Base-by-base conservation (phyloP, 2,797 vertebrate species). In the Nyctibius grandis region DNA sequence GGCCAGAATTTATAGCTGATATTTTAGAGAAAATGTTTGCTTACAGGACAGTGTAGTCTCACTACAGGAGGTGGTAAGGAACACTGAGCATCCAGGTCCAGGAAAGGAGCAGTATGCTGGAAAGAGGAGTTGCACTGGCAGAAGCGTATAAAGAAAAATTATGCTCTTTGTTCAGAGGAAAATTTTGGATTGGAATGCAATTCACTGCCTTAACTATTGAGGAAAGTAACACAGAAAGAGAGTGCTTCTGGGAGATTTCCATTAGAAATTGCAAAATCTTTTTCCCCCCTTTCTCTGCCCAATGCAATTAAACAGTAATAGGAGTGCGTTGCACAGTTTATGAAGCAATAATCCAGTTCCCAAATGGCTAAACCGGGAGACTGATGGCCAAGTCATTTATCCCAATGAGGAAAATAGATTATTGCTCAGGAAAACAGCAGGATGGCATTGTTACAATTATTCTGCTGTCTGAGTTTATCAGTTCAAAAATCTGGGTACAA, bases 291-390 rank as follows among this genome's bases (percentile, higher is more conserved):
- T 94, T 87, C 94, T 88, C 88, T 95, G 86, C 93, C 91, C 91
- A 96, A 23, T 56, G 81, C 96, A 96, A 97, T 98, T 96, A 97
- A 96, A 96, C 88, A 94, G 96, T 96, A 97, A 97, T 91, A 96
- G 95, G 93, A 95, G 93, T 70, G 86, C 19, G 60, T 85, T 97
- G 94, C 96, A 90, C 89, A 85, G 90, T 97, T 98, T 97, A 97
- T 97, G 97, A 97, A 98, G 96, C 97, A 97, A 97, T 97, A 97
- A 97, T 96, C 93, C 88, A 82, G 95, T 91, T 98, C 96, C 97
- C 95, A 96, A 97, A 97, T 93, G 97, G 93, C 89, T 91, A 77
- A 97, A 97, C 88, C 36, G 1, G 96, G 95, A 97, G 97, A 96
- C 95, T 92, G 88, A 97, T 95, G 95, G 96, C 97, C 96, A 96